These are phyloP conservation scores for Pammene aurita DNA, from an alignment of 2,888 invertebrate genomes.

Conservation along the genomic window DNA sequence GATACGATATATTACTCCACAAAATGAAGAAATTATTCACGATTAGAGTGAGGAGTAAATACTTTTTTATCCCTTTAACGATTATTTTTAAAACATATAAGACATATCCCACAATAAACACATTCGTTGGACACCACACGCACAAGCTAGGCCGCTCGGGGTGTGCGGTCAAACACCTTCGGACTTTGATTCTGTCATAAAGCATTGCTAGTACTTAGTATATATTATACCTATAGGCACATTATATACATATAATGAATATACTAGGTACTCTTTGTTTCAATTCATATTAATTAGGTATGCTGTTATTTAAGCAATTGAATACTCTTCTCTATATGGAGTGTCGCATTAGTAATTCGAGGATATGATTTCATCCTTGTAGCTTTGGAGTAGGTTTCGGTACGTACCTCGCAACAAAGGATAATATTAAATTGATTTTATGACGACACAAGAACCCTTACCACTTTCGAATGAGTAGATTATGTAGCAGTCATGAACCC, in stretches of 20 bases:
- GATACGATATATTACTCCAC: too few species aligned
- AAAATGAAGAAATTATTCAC: too few species aligned
- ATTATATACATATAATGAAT: slow-evolving; percentile 4
- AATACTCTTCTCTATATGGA: slow-evolving; percentile 16
- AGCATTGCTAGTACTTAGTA: slow-evolving; percentile 4
- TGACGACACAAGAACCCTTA: background rate
- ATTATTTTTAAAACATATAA: too few species aligned
- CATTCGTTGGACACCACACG: slow-evolving; percentile 15
- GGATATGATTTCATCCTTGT: background rate
- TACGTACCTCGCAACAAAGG: background rate
- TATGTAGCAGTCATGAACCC: too few species aligned
- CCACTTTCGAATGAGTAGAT: too few species aligned
- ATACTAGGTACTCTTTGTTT: slow-evolving; percentile 24
- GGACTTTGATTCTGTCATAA: slow-evolving; percentile 41
- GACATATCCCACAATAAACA: too few species aligned
- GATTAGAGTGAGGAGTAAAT: too few species aligned
- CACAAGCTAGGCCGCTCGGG: slow-evolving; percentile 26
- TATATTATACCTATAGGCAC: too few species aligned
- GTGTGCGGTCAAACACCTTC: slow-evolving; percentile 40
- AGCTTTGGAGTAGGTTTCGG: background rate
- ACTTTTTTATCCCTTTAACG: too few species aligned
- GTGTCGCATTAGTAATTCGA: slow-evolving; percentile 4
- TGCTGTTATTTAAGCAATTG: slow-evolving; percentile 24
- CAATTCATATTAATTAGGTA: slow-evolving; percentile 17
- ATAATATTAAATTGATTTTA: background rate